These are phyloP conservation scores for Amphiprion percula DNA, from an alignment of 2,113 vertebrate genomes.

Conservation along the genomic window DNA sequence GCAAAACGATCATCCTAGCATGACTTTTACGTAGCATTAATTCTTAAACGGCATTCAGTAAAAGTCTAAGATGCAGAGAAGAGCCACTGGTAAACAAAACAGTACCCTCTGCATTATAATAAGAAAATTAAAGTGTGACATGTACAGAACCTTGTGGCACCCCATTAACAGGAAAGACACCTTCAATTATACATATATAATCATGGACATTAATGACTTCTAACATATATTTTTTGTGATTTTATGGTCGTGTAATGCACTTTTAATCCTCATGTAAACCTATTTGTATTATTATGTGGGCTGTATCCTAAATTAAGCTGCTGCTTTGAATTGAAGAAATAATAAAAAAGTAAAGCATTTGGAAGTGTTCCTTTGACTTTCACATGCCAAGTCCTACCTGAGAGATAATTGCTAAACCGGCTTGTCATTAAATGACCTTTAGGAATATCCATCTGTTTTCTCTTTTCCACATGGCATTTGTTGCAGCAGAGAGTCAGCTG, in stretches of 20 bases:
- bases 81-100: neutral
- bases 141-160: slow-evolving; percentile 16
- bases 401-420: slow-evolving; percentile 16
- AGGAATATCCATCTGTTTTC: slow-evolving; percentile 16
- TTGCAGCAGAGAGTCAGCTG: slow-evolving; percentile 1
- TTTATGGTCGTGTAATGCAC: no score
- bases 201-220: no score
- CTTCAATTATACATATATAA: no score
- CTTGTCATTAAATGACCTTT: neutral
- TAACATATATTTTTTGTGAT: no score
- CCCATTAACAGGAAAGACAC: neutral
- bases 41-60: neutral
- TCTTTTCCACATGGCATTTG: neutral
- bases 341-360: neutral
- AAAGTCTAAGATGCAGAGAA: neutral
- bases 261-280: no score
- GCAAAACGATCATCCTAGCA: neutral
- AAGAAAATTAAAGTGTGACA: neutral
- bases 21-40: no score
- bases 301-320: no score
- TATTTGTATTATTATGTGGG: no score
- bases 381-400: neutral
- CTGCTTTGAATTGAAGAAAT: no score
- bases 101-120: neutral
- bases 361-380: neutral